Evolutionary conservation across 2,797 vertebrate genomes (phyloP).

Genomic region (Chrysolophus pictus): DNA sequence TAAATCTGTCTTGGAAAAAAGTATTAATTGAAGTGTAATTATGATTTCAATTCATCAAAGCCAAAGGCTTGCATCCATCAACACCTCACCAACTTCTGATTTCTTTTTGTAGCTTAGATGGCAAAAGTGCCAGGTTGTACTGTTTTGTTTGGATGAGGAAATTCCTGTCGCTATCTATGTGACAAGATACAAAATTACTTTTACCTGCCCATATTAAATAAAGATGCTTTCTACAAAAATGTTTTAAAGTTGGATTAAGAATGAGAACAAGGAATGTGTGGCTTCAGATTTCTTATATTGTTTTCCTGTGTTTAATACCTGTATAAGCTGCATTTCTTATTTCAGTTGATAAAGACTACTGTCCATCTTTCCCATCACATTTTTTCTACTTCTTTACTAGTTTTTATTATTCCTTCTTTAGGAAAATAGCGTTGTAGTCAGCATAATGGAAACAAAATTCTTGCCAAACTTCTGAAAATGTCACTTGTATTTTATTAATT

Average conservation of each 20-base stretch:
- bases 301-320: background rate
- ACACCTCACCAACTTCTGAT: background rate
- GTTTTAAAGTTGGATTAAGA: background rate
- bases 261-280: background rate
- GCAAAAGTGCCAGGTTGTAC: background rate
- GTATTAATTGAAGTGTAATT: background rate
- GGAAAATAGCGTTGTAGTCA: background rate
- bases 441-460: background rate
- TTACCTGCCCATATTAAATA: background rate
- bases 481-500: background rate
- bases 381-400: background rate
- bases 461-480: background rate
- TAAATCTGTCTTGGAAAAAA: background rate
- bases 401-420: background rate
- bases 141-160: background rate
- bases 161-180: background rate
- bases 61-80: background rate
- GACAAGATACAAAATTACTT: background rate
- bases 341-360: background rate
- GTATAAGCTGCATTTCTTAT: background rate
- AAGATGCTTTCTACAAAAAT: background rate
- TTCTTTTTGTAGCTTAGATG: background rate
- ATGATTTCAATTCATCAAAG: background rate
- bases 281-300: background rate
- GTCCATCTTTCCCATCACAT: background rate